phyloP scores from a whole-genome alignment of 1,140 invertebrate genomes.

The Sinonovacula constricta region DNA sequence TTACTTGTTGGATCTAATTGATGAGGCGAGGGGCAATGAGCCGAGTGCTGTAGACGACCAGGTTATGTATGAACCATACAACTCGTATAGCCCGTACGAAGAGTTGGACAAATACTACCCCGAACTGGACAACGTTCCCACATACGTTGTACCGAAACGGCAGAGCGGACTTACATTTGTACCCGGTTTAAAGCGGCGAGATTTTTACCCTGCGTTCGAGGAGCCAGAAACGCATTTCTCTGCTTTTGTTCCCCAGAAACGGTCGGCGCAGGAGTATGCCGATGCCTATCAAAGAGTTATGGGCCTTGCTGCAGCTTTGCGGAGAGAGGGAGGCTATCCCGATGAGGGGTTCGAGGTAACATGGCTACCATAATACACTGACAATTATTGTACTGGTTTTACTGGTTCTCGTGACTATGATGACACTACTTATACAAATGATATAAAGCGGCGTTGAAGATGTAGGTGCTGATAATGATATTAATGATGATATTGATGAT shows the following conservation, averaged over 20 bases:
- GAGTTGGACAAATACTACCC: background rate
- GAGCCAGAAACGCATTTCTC: slow-evolving; percentile 25
- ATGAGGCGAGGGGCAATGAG: slow-evolving; percentile 4
- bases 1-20: slow-evolving; percentile 21
- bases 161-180: slow-evolving; percentile 37
- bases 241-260: slow-evolving; percentile 30
- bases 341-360: slow-evolving; percentile 15
- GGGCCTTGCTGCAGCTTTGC: slow-evolving; percentile 27
- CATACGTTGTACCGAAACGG: slow-evolving; percentile 17
- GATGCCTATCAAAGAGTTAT: slow-evolving; percentile 40
- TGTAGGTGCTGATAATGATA: no score
- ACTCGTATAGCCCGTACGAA: slow-evolving; percentile 12
- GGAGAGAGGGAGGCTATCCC: slow-evolving; percentile 14
- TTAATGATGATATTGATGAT: no score
- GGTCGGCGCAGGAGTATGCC: slow-evolving; percentile 17
- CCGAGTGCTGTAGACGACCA: background rate
- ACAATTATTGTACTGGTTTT: no score
- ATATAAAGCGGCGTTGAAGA: no score
- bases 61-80: no score
- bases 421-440: no score
- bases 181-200: slow-evolving; percentile 35
- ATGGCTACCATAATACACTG: no score
- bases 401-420: no score
- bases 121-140: slow-evolving; percentile 3
- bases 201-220: slow-evolving; percentile 37